A percentile compares a stretch with the other conserved stretches of the same genome.
phyloP scores from a whole-genome alignment of 2,797 vertebrate species.

The Melanotaenia boesemani region DNA sequence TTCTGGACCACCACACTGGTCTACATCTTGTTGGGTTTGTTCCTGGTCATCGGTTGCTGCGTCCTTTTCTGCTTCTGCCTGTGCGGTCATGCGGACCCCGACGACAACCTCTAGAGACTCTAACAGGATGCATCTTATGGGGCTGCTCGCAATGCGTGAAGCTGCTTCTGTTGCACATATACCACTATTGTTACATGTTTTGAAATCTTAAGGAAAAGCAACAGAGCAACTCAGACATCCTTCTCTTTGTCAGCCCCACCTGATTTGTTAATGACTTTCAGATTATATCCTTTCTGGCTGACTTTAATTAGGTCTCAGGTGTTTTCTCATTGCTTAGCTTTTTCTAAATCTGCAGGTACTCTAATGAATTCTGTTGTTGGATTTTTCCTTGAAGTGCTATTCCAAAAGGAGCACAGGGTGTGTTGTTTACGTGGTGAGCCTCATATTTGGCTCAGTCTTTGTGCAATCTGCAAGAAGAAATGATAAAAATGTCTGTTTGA shows the following conservation, averaged over 20 bases:
- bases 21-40: constrained; percentile 53
- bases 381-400: not conserved
- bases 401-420: not conserved
- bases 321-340: not conserved
- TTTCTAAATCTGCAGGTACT: constrained; percentile 5
- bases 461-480: not conserved
- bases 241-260: not conserved
- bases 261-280: too few relatives aligned
- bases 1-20: constrained; percentile 75
- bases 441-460: not conserved
- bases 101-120: constrained; percentile 25
- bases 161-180: not conserved
- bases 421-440: not conserved
- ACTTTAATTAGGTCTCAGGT: too few relatives aligned
- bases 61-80: constrained; percentile 15
- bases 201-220: not conserved
- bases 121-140: not conserved
- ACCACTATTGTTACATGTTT: not conserved
- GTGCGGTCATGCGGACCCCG: constrained; percentile 35
- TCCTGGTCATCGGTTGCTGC: constrained; percentile 6
- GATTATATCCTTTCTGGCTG: not conserved
- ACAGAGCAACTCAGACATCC: not conserved
- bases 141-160: not conserved
- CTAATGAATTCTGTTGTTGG: not conserved
- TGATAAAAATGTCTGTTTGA: not conserved